Evolutionary conservation across 2,888 invertebrate genomes (phyloP).

Genomic region (Drosophila conformis): DNA sequence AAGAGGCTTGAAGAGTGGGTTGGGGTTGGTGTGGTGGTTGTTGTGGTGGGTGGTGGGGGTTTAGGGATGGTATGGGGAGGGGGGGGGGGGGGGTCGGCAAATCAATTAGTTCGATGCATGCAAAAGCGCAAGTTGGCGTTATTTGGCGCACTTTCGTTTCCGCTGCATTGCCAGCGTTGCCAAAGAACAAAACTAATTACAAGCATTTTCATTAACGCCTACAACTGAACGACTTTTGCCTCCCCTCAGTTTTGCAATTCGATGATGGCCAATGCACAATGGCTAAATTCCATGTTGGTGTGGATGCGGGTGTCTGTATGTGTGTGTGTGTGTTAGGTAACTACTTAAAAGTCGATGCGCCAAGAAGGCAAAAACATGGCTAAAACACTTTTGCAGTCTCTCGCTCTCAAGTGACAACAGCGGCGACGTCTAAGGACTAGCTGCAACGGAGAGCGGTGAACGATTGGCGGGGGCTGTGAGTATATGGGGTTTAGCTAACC

Average conservation of each 20-base stretch:
- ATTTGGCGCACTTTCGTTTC: slow-evolving; percentile 72
- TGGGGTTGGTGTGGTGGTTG: neutral
- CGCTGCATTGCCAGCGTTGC: slow-evolving; percentile 54
- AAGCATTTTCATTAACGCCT: slow-evolving; percentile 80
- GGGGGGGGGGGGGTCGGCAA: slow-evolving; percentile 37
- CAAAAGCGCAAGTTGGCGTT: slow-evolving; percentile 68
- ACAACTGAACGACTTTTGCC: slow-evolving; percentile 54
- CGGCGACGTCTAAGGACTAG: slow-evolving; percentile 11
- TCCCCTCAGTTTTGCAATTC: neutral
- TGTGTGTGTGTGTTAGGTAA: slow-evolving; percentile 45
- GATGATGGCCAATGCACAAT: slow-evolving; percentile 6
- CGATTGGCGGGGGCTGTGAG: neutral
- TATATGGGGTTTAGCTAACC: neutral
- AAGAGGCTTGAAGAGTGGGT: neutral
- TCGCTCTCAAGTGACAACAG: slow-evolving; percentile 66
- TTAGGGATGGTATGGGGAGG: neutral
- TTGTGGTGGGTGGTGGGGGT: neutral
- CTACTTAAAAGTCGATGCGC: slow-evolving; percentile 79
- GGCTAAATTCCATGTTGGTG: slow-evolving; percentile 15
- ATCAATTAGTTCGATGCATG: slow-evolving; percentile 80
- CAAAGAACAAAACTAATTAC: slow-evolving; percentile 80
- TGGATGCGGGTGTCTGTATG: slow-evolving; percentile 8
- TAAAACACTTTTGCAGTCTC: slow-evolving; percentile 74
- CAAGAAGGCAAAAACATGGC: slow-evolving; percentile 62
- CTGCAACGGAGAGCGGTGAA: neutral